phyloP scores from a whole-genome alignment of 1,140 invertebrate species.

The Mactra quadrangularis region DNA sequence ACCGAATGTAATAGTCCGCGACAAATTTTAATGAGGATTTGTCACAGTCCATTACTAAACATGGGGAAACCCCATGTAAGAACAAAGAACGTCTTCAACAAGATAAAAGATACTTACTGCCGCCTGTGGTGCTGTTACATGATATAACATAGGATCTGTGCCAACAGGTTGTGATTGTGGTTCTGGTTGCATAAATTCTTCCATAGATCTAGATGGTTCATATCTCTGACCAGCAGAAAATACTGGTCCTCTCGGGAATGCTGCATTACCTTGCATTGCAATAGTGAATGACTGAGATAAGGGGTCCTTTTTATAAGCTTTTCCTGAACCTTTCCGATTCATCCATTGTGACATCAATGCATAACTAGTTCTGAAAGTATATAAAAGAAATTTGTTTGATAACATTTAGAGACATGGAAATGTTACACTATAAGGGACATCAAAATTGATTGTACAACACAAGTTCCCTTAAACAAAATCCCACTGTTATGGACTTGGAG shows the following conservation, averaged over 20 bases:
- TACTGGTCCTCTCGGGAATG: slow-evolving; percentile 27
- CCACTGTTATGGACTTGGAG: too few species aligned
- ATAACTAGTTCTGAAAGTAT: slow-evolving; percentile 54
- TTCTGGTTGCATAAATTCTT: not conserved
- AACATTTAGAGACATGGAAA: too few species aligned
- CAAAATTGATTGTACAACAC: too few species aligned
- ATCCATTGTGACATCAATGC: slow-evolving; percentile 62
- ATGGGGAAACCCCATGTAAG: too few species aligned
- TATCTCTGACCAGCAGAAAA: slow-evolving; percentile 9
- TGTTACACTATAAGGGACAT: too few species aligned
- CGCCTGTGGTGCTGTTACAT: slow-evolving; percentile 39
- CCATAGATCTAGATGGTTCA: slow-evolving; percentile 21
- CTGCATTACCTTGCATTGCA: slow-evolving; percentile 61
- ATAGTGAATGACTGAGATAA: slow-evolving; percentile 50
- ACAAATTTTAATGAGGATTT: too few species aligned
- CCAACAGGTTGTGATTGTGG: not conserved
- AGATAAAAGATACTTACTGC: too few species aligned
- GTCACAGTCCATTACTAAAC: too few species aligned
- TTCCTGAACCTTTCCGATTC: slow-evolving; percentile 42
- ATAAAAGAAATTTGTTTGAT: too few species aligned
- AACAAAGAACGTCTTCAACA: too few species aligned
- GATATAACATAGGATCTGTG: slow-evolving; percentile 23
- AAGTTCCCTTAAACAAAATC: too few species aligned
- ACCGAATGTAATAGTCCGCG: too few species aligned
- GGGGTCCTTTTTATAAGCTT: slow-evolving; percentile 49